Percentiles rank a stretch among this genome's conserved stretches.
These are phyloP conservation scores for Luffia ferchaultella DNA, from an alignment of 2,888 invertebrate species.

Conservation along the genomic window DNA sequence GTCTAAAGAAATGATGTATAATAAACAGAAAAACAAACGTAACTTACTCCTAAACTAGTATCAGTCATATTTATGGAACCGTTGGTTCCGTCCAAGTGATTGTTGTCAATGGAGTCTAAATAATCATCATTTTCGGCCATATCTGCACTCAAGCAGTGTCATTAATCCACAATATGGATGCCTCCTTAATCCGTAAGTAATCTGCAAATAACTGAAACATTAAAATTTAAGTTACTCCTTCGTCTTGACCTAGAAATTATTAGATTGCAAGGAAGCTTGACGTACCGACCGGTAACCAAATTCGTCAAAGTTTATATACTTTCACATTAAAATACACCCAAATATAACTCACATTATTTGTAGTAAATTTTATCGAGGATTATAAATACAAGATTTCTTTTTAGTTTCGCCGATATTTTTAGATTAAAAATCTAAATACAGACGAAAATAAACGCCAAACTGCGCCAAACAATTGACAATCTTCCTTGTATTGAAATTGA, in stretches of 20 bases:
- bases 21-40: too few relatives aligned
- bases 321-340: constrained; percentile 35
- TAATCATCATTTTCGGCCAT: constrained; percentile 63
- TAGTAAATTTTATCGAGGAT: constrained; percentile 1
- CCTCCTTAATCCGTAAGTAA: constrained; percentile 24
- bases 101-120: constrained; percentile 59
- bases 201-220: constrained; percentile 25
- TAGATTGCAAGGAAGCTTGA: constrained; percentile 28
- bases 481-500: neutral
- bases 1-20: neutral
- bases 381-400: neutral
- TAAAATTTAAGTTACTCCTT: constrained; percentile 12
- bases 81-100: constrained; percentile 69
- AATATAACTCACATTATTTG: constrained; percentile 34
- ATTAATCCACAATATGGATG: constrained; percentile 28
- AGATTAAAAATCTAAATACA: neutral
- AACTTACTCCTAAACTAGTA: constrained; percentile 55
- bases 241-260: constrained; percentile 16
- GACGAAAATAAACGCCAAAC: neutral
- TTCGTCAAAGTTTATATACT: constrained; percentile 22
- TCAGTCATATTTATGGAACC: constrained; percentile 64
- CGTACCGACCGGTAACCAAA: constrained; percentile 63
- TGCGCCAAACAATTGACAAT: neutral
- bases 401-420: neutral
- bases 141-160: constrained; percentile 32